Base-by-base conservation (phyloP, 1,140 invertebrate genomes). In the Batillaria attramentaria region DNA sequence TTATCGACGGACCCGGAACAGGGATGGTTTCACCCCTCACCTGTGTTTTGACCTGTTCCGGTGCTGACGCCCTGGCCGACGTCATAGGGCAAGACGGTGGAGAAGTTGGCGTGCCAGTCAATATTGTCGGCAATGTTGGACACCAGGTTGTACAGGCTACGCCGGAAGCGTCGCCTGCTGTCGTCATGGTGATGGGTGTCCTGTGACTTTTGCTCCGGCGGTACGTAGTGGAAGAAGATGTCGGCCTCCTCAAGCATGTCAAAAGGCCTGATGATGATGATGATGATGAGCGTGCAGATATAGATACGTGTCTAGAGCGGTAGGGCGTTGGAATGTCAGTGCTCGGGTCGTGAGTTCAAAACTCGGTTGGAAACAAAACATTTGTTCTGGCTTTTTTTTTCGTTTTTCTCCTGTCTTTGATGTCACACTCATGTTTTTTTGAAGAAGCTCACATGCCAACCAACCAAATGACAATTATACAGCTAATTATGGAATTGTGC, bases 221-320 rank as follows among this genome's bases (percentile, higher is more conserved):
- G 78, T 24, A 43, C 70, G 54, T 83, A 83, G 70, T 73, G 81
- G 42, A 83, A 78, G 54, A 77, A 72, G 24, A 83, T 83, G 39
- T 78, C 60, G 5, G 81, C 81, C 75, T 83, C 76, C 18, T 83
- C 78, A 31, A 83, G 77, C 16, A 83, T 79, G 69, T 83, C 81
- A 50, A 80, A 80, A 0, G 81, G 75, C 20, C 81, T 83, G 31
- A n/a, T 33, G 57, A 41, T n/a, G n/a, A n/a, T n/a, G n/a, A n/a
- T n/a, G n/a, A n/a, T n/a, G n/a, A n/a, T n/a, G 65, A 72, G 24
- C 10, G 24, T 24, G 33, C 33, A n/a, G 10, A 8, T 24, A 10
- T 62, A 62, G 33, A 62, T n/a, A n/a, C n/a, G n/a, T n/a, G n/a
- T n/a, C n/a, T n/a, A n/a, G n/a, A n/a, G n/a, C n/a, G n/a, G n/a